Percentiles rank a stretch among this genome's conserved stretches.
Evolutionary conservation across 2,113 vertebrate genomes (phyloP).

Genomic region (Cephalopholis sonnerati): DNA sequence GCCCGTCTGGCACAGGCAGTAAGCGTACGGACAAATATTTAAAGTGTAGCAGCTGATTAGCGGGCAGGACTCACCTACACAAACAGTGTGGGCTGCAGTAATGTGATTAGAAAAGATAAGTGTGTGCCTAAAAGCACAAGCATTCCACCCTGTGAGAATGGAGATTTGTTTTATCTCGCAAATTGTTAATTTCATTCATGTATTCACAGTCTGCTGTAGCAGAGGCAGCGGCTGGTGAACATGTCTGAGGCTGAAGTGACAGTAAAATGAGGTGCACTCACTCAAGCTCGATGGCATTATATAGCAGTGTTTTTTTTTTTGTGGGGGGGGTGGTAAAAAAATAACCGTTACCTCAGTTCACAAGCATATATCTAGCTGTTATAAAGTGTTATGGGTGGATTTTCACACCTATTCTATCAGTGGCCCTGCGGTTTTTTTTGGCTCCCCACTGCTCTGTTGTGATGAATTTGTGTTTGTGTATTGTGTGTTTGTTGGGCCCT

Average conservation of each 20-base stretch:
- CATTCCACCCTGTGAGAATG: slow-evolving; percentile 12
- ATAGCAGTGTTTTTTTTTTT: neutral
- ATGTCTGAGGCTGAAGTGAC: slow-evolving; percentile 12
- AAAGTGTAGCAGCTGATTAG: slow-evolving; percentile 42
- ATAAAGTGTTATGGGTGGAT: neutral
- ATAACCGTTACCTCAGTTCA: neutral
- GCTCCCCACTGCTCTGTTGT: slow-evolving; percentile 38
- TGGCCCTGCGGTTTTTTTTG: neutral
- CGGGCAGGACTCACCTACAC: slow-evolving; percentile 42
- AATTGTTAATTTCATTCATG: slow-evolving; percentile 51
- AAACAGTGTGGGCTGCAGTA: slow-evolving; percentile 47
- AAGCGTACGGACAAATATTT: slow-evolving; percentile 21
- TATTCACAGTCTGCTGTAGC: slow-evolving; percentile 21
- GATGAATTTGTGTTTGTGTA: slow-evolving; percentile 73
- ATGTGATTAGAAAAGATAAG: slow-evolving; percentile 55
- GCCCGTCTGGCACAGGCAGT: slow-evolving; percentile 20
- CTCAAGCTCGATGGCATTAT: neutral
- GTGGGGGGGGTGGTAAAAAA: neutral
- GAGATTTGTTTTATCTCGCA: slow-evolving; percentile 16
- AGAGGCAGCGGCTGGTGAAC: slow-evolving; percentile 27
- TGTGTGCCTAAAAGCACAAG: slow-evolving; percentile 46
- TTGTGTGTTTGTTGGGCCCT: slow-evolving; percentile 71
- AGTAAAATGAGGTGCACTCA: slow-evolving; percentile 18
- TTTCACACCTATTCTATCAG: neutral
- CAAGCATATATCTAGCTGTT: too few relatives aligned